Percentiles rank a stretch among this genome's conserved stretches.
Conservation (phyloP, 2,113 vertebrate species). For the Onychorhynchus coronatus region DNA sequence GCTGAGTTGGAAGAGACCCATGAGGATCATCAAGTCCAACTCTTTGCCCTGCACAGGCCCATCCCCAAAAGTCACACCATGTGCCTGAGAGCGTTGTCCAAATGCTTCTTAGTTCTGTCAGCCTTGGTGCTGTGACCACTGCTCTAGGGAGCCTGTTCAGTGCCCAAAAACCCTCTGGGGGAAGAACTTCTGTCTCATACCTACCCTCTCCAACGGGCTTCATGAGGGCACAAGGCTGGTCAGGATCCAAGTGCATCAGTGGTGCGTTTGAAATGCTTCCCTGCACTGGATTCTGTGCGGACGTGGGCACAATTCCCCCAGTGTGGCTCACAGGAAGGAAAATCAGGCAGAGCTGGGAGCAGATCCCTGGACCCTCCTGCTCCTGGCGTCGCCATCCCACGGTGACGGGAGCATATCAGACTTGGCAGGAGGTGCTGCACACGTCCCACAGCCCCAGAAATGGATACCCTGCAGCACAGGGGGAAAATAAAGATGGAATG, state of each 20-base stretch:
- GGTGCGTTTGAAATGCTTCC: not conserved
- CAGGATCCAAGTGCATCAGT: not conserved
- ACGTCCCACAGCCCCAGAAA: not conserved
- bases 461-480: not conserved
- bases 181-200: not conserved
- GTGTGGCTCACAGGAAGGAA: not conserved
- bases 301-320: not conserved
- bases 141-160: not conserved
- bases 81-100: not conserved
- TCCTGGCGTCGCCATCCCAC: fast-evolving
- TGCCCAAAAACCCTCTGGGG: not conserved
- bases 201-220: not conserved
- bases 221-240: not conserved
- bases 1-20: not conserved
- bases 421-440: not conserved
- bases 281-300: not conserved
- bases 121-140: not conserved
- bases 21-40: not conserved
- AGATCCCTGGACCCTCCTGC: not conserved
- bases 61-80: not conserved
- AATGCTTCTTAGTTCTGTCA: not conserved
- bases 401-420: fast-evolving
- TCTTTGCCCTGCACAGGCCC: no score
- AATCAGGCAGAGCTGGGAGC: not conserved
- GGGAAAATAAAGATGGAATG: not conserved